These are phyloP conservation scores for Tupaia chinensis DNA, from an alignment of 2,113 vertebrate genomes.

Conservation along the genomic window DNA sequence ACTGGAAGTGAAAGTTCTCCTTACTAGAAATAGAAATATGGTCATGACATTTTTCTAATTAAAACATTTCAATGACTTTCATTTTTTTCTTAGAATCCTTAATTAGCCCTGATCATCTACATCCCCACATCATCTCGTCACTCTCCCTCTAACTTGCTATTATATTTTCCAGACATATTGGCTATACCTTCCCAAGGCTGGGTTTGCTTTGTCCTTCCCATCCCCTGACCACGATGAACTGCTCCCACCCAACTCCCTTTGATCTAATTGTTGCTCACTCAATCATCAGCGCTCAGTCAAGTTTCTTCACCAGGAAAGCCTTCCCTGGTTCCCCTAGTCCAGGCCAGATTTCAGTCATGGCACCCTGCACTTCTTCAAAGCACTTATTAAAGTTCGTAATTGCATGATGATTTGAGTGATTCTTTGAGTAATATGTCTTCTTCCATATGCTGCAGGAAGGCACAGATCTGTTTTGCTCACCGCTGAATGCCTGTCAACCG, in stretches of 20 bases:
- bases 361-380: slow-evolving; percentile 42
- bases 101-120: neutral
- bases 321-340: neutral
- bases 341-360: neutral
- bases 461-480: slow-evolving; percentile 4
- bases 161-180: neutral
- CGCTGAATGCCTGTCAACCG: neutral
- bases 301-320: neutral
- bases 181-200: neutral
- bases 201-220: neutral
- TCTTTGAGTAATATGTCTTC: neutral
- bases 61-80: slow-evolving; percentile 18
- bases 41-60: slow-evolving; percentile 46
- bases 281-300: neutral
- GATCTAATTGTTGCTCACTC: neutral
- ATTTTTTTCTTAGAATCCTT: slow-evolving; percentile 3
- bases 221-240: neutral
- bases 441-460: neutral
- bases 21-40: slow-evolving; percentile 6
- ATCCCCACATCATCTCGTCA: neutral
- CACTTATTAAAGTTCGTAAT: neutral
- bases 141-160: neutral
- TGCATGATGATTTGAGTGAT: neutral
- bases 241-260: neutral
- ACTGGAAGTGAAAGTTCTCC: slow-evolving; percentile 35